phyloP scores from a whole-genome alignment of 2,113 vertebrate genomes.

The Nibea coibor region DNA sequence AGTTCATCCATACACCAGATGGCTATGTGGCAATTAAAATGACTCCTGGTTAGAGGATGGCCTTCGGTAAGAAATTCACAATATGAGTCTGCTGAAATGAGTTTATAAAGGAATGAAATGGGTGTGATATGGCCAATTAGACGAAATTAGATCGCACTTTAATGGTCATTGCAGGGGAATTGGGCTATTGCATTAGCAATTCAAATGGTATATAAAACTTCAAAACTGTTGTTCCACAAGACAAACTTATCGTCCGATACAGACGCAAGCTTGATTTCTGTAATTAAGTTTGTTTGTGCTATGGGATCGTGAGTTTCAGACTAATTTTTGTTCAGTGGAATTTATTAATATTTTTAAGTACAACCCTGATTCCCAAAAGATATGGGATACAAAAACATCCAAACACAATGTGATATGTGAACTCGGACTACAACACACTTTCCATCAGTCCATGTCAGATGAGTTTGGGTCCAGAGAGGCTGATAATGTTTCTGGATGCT shows the following conservation, averaged over 20 bases:
- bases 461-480: too few relatives aligned
- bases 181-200: constrained; percentile 18
- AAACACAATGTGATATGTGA: too few relatives aligned
- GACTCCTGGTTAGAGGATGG: constrained; percentile 36
- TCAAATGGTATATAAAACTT: constrained; percentile 11
- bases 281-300: background rate
- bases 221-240: background rate
- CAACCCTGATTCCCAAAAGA: too few relatives aligned
- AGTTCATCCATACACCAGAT: constrained; percentile 55
- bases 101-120: constrained; percentile 50
- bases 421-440: too few relatives aligned
- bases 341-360: background rate
- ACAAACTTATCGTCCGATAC: constrained; percentile 3
- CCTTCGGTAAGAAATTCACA: constrained; percentile 51
- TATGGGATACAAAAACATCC: too few relatives aligned
- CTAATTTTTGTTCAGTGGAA: background rate
- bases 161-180: constrained; percentile 42
- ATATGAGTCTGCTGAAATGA: constrained; percentile 30
- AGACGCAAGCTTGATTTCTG: background rate
- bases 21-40: constrained; percentile 57
- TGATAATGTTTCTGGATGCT: too few relatives aligned
- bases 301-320: background rate
- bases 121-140: constrained; percentile 49
- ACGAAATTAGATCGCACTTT: constrained; percentile 50
- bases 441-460: too few relatives aligned